Conservation (phyloP, 2,113 vertebrate species). For the Isichthys henryi region DNA sequence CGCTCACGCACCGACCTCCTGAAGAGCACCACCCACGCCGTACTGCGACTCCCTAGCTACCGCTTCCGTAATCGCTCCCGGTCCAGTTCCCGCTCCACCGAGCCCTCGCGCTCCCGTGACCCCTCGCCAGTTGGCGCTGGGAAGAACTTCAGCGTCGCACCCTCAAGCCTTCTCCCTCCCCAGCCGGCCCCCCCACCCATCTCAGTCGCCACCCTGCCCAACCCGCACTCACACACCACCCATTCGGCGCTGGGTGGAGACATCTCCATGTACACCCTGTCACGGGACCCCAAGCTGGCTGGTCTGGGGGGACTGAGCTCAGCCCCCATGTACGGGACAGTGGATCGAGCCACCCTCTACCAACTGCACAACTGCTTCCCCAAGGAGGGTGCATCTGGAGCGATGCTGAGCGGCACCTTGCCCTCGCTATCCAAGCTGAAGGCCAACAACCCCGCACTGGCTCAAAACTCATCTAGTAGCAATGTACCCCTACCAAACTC, state of each 20-base stretch:
- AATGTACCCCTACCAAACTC: constrained; percentile 64
- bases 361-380: constrained; percentile 86
- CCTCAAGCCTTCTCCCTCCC: constrained; percentile 55
- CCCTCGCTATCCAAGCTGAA: constrained; percentile 53
- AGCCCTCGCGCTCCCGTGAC: constrained; percentile 74
- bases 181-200: constrained; percentile 51
- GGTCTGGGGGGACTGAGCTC: constrained; percentile 57
- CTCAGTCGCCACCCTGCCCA: constrained; percentile 66
- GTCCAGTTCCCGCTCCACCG: constrained; percentile 79
- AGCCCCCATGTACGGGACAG: constrained; percentile 64
- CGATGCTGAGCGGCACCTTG: constrained; percentile 66
- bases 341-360: constrained; percentile 73
- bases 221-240: constrained; percentile 64
- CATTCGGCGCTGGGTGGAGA: constrained; percentile 62
- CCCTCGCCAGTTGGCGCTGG: constrained; percentile 62
- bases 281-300: constrained; percentile 75
- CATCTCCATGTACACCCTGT: constrained; percentile 86
- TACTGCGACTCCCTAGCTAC: constrained; percentile 84
- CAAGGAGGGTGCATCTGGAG: constrained; percentile 60
- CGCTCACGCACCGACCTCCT: constrained; percentile 83
- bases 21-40: constrained; percentile 75
- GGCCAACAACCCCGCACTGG: constrained; percentile 52
- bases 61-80: constrained; percentile 80
- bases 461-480: constrained; percentile 58
- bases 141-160: constrained; percentile 63